Conservation (phyloP, 2,888 invertebrate species). For the Oxyteleia sp. region DNA sequence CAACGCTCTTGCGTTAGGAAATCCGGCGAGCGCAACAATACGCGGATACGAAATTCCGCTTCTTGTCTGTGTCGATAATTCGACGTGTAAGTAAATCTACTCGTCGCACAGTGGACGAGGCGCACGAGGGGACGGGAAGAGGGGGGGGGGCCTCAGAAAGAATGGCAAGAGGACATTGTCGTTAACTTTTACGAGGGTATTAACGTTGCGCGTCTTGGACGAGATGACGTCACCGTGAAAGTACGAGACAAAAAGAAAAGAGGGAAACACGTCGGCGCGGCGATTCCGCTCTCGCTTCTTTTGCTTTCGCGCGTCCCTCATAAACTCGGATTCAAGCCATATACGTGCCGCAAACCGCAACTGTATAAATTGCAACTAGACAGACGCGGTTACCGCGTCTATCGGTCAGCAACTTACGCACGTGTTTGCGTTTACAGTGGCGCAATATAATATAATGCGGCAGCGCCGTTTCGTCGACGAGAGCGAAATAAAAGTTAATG, state of each 20-base stretch:
- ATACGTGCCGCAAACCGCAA: conserved; percentile 52
- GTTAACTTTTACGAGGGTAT: conserved; percentile 87
- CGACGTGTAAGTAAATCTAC: conserved; percentile 74
- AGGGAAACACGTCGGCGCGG: conserved; percentile 66
- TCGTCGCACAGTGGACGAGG: conserved; percentile 12
- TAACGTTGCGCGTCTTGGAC: conserved; percentile 86
- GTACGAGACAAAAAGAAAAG: conserved; percentile 78
- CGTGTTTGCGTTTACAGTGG: conserved; percentile 44
- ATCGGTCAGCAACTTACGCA: conserved; percentile 49
- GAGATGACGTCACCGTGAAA: conserved; percentile 83
- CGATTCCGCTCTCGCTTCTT: conserved; percentile 67
- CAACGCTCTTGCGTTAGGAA: too few species aligned
- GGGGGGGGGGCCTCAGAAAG: too few species aligned
- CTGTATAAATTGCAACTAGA: conserved; percentile 62
- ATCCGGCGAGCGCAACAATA: too few species aligned
- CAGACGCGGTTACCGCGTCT: conserved; percentile 41
- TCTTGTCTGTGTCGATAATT: conserved; percentile 85
- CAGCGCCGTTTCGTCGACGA: conserved; percentile 14
- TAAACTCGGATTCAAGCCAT: conserved; percentile 42
- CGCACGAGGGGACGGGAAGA: conserved; percentile 62
- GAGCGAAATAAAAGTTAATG: conserved; percentile 61
- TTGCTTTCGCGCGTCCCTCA: conserved; percentile 49
- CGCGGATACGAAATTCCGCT: conserved; percentile 82
- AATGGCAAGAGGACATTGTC: conserved; percentile 86
- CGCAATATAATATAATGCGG: too few species aligned